phyloP scores from a whole-genome alignment of 2,888 invertebrate genomes.

The Odontocolon sp. region DNA sequence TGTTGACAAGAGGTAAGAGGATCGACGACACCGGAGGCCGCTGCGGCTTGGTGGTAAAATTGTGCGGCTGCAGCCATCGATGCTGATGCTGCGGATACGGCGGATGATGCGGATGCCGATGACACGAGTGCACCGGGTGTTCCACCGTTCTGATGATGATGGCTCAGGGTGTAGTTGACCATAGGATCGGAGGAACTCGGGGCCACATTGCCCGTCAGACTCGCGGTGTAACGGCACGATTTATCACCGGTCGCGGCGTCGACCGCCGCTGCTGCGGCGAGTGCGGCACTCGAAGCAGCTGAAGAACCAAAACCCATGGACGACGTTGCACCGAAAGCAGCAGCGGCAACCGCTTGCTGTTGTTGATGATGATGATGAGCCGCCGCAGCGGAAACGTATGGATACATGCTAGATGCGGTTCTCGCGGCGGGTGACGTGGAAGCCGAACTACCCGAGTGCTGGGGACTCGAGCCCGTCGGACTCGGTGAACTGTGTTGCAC shows the following conservation, averaged over 20 bases:
- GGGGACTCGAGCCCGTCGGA: conserved; percentile 87
- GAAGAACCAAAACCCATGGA: conserved; percentile 85
- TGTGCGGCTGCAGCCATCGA: conserved; percentile 89
- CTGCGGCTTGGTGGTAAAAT: conserved; percentile 94
- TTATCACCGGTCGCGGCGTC: conserved; percentile 88
- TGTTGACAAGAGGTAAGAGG: conserved; percentile 91
- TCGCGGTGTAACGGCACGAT: conserved; percentile 90
- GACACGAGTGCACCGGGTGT: conserved; percentile 78
- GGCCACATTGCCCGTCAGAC: conserved; percentile 84
- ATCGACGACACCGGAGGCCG: conserved; percentile 90
- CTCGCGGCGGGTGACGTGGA: conserved; percentile 84
- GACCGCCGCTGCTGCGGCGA: conserved; percentile 85
- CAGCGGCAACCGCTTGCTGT: conserved; percentile 86
- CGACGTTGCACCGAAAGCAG: conserved; percentile 86
- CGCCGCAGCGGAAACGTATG: conserved; percentile 90
- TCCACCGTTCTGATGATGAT: conserved; percentile 86
- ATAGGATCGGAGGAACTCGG: conserved; percentile 86
- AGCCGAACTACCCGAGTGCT: conserved; percentile 86
- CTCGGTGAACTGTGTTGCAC: conserved; percentile 82
- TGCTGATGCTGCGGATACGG: conserved; percentile 86
- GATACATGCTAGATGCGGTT: conserved; percentile 92
- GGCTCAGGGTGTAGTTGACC: conserved; percentile 91
- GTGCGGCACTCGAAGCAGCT: conserved; percentile 81
- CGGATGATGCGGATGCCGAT: conserved; percentile 84
- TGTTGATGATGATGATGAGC: conserved; percentile 87